phyloP scores from a whole-genome alignment of 1,140 invertebrate genomes.

The Drosophila ananassae region DNA sequence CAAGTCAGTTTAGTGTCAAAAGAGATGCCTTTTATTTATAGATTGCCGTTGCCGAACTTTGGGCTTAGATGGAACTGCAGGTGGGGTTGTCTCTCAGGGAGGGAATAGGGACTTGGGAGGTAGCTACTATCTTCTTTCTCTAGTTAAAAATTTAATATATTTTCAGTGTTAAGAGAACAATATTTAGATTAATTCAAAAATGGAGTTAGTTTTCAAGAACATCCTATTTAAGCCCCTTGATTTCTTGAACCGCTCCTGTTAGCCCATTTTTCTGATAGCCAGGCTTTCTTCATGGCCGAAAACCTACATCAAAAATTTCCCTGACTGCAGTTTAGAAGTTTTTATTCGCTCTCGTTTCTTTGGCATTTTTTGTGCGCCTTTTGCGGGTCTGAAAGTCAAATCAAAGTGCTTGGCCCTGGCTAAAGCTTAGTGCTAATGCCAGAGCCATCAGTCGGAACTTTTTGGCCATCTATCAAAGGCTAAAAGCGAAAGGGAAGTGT shows the following conservation, averaged over 20 bases:
- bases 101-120: neutral
- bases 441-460: slow-evolving; percentile 57
- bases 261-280: slow-evolving; percentile 6
- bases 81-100: slow-evolving; percentile 14
- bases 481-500: slow-evolving; percentile 16
- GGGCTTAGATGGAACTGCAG: neutral
- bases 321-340: slow-evolving; percentile 67
- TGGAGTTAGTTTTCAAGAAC: too few relatives aligned
- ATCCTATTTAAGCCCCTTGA: neutral
- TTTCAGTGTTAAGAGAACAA: too few relatives aligned
- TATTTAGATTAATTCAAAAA: neutral
- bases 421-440: slow-evolving; percentile 54
- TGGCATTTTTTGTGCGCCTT: neutral
- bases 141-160: too few relatives aligned
- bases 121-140: too few relatives aligned
- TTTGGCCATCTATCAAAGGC: slow-evolving; percentile 62
- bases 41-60: slow-evolving; percentile 39
- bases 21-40: slow-evolving; percentile 73
- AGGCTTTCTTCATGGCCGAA: slow-evolving; percentile 29
- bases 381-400: slow-evolving; percentile 67
- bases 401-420: slow-evolving; percentile 67
- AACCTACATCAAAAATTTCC: slow-evolving; percentile 70
- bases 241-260: slow-evolving; percentile 47
- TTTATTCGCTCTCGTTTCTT: slow-evolving; percentile 42
- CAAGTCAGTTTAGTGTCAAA: slow-evolving; percentile 80